Evolutionary conservation across 2,888 invertebrate genomes (phyloP).

Genomic region (Cephus rjabovi): DNA sequence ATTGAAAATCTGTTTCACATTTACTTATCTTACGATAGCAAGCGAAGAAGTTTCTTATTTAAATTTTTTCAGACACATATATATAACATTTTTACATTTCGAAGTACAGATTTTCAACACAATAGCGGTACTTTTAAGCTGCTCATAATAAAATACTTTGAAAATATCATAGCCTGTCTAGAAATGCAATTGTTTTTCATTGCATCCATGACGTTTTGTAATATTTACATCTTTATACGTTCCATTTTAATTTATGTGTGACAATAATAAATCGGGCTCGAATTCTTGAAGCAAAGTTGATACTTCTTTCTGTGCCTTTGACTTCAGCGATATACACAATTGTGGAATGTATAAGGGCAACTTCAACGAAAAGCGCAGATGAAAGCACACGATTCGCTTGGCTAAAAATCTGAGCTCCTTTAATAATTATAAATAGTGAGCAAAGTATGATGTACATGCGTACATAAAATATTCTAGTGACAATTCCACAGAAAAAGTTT

Average conservation of each 20-base stretch:
- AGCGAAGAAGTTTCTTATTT: background rate
- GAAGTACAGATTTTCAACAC: slow-evolving; percentile 18
- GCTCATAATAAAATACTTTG: slow-evolving; percentile 1
- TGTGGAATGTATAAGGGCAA: background rate
- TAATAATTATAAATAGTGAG: slow-evolving; percentile 32
- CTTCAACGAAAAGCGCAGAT: background rate
- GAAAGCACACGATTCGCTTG: background rate
- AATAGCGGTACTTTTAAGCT: background rate
- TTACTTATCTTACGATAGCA: background rate
- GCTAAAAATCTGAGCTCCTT: background rate
- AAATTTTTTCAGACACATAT: background rate
- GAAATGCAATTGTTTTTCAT: background rate
- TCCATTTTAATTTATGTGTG: slow-evolving; percentile 1
- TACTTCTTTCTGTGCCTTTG: background rate
- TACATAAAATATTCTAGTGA: background rate
- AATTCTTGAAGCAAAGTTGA: background rate
- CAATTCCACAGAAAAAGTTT: background rate
- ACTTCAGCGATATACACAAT: background rate
- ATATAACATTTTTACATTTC: slow-evolving; percentile 10
- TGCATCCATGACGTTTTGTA: background rate
- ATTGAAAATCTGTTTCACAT: background rate
- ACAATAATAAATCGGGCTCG: background rate
- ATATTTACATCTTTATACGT: slow-evolving; percentile 17
- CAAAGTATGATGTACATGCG: slow-evolving; percentile 26
- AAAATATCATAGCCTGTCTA: background rate